These are phyloP conservation scores for Lophius piscatorius DNA, from an alignment of 2,113 vertebrate species.

Conservation along the genomic window DNA sequence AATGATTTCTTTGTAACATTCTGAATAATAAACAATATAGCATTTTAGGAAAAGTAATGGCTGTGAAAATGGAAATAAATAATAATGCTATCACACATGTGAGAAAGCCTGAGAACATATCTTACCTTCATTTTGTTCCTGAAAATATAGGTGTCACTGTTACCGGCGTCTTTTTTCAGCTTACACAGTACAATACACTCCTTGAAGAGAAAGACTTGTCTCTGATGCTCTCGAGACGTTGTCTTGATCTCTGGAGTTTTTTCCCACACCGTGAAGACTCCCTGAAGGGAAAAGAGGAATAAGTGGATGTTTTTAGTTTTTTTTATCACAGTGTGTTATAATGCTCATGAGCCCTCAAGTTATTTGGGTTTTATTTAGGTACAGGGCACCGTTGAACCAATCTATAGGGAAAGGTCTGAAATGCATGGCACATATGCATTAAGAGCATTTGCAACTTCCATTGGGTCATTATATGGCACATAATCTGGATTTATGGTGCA, in stretches of 20 bases:
- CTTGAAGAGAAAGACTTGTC: slow-evolving; percentile 95
- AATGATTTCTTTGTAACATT: background rate
- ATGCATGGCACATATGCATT: too few species aligned
- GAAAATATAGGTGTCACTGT: slow-evolving; percentile 88
- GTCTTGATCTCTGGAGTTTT: slow-evolving; percentile 89
- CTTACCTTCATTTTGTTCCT: slow-evolving; percentile 97
- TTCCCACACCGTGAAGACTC: slow-evolving; percentile 94
- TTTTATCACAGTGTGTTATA: background rate
- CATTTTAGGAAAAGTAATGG: too few species aligned
- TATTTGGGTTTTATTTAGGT: background rate
- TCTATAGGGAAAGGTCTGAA: too few species aligned
- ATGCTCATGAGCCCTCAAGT: background rate
- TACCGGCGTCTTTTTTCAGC: slow-evolving; percentile 86
- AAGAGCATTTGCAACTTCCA: too few species aligned
- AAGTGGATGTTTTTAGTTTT: background rate
- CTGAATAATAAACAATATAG: background rate
- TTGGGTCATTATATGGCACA: too few species aligned
- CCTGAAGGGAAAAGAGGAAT: slow-evolving; percentile 71
- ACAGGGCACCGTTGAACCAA: too few species aligned
- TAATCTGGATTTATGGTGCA: too few species aligned
- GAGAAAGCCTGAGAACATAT: background rate
- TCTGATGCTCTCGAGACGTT: slow-evolving; percentile 92
- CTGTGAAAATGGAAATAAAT: too few species aligned
- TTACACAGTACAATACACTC: slow-evolving; percentile 94
- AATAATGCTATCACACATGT: too few species aligned